phyloP scores from a whole-genome alignment of 2,797 vertebrate species.

The Tadarida brasiliensis region DNA sequence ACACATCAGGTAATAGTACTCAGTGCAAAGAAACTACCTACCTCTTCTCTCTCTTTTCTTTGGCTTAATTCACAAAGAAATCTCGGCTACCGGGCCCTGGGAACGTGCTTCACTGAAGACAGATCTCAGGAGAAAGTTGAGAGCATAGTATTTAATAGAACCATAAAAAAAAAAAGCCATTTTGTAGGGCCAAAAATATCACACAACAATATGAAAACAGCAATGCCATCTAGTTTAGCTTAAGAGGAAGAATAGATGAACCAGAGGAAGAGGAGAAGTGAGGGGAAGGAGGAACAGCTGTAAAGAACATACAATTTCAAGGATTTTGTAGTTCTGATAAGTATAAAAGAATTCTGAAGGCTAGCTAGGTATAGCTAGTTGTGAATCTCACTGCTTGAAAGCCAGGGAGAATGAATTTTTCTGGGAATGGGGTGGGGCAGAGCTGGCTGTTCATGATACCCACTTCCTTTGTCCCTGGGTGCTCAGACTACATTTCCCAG shows the following conservation, averaged over 20 bases:
- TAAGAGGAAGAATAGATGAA: not conserved
- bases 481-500: not conserved
- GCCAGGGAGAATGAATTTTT: not conserved
- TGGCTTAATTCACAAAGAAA: slow-evolving; percentile 1
- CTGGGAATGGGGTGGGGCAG: not conserved
- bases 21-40: slow-evolving; percentile 13
- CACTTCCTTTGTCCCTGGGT: not conserved
- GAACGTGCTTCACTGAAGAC: not conserved
- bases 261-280: not conserved
- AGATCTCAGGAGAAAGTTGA: not conserved
- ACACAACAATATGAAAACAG: not conserved
- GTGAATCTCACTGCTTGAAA: not conserved
- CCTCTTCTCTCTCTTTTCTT: not conserved
- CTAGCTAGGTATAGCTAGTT: not conserved
- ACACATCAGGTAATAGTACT: not conserved
- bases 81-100: not conserved
- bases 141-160: not conserved
- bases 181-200: not conserved
- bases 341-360: not conserved
- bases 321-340: not conserved
- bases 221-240: not conserved
- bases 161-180: not conserved
- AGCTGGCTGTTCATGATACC: not conserved
- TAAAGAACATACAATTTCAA: not conserved
- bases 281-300: not conserved